A percentile compares a stretch with the other conserved stretches of the same genome.
Conservation (phyloP, 2,888 invertebrate species). For the Ophonus ardosiacus region DNA sequence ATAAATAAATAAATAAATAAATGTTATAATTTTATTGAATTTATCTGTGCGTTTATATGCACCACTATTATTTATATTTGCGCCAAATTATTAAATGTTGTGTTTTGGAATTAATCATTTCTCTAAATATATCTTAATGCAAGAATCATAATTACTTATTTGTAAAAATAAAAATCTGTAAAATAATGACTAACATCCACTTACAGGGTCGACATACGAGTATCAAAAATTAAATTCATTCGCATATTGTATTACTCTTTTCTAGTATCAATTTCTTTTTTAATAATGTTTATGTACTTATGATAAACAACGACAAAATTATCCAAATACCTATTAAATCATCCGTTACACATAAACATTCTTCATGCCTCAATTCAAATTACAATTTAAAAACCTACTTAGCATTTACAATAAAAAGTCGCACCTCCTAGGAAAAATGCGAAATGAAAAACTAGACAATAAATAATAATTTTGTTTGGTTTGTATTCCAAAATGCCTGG, state of each 20-base stretch:
- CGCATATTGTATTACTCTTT: not conserved
- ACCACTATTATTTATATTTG: too few species aligned
- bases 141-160: too few species aligned
- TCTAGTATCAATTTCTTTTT: not conserved
- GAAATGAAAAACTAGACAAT: slow-evolving; percentile 35
- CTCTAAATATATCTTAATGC: too few species aligned
- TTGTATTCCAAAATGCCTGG: slow-evolving; percentile 4
- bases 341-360: slow-evolving; percentile 22
- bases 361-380: slow-evolving; percentile 23
- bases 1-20: too few species aligned
- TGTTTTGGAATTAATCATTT: too few species aligned
- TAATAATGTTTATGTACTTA: not conserved
- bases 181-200: too few species aligned
- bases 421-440: slow-evolving; percentile 29
- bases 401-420: slow-evolving; percentile 35
- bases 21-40: too few species aligned
- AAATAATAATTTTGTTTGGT: slow-evolving; percentile 48
- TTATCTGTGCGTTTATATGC: too few species aligned
- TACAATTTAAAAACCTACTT: slow-evolving; percentile 29
- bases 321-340: slow-evolving; percentile 1
- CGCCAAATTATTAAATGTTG: too few species aligned
- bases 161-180: too few species aligned
- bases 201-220: too few species aligned
- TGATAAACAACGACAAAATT: not conserved
- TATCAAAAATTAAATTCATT: not conserved